phyloP scores from a whole-genome alignment of 2,113 vertebrate species.

The Seriola dumerili region DNA sequence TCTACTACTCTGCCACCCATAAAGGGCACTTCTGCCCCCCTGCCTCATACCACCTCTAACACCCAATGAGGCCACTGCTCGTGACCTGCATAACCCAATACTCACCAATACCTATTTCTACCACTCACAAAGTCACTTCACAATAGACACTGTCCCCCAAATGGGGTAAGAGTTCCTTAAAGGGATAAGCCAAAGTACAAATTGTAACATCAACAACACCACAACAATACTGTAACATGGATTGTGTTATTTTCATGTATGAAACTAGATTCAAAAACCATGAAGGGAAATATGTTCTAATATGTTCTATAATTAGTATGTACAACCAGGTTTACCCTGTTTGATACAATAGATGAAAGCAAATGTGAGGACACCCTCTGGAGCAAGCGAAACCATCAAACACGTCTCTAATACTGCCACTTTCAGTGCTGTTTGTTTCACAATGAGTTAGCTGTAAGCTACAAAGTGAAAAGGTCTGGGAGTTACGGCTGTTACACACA shows the following conservation, averaged over 20 bases:
- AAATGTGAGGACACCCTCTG: neutral
- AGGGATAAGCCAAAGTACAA: neutral
- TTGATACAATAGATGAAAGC: conserved; percentile 32
- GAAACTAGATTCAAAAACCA: conserved; percentile 2
- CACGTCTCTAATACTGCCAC: neutral
- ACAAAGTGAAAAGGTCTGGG: conserved; percentile 1
- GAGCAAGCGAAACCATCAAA: conserved; percentile 18
- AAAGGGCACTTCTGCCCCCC: conserved; percentile 82
- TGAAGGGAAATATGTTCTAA: conserved; percentile 11
- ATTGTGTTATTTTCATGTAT: neutral
- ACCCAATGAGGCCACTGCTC: conserved; percentile 51
- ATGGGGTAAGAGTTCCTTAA: neutral
- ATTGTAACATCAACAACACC: neutral
- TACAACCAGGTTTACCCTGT: neutral
- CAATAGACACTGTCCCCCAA: conserved; percentile 7
- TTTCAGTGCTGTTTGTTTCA: conserved; percentile 34
- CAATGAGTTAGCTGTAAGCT: conserved; percentile 21
- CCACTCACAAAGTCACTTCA: conserved; percentile 19
- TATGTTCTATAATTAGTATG: conserved; percentile 4
- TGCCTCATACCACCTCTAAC: conserved; percentile 74
- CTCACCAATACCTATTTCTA: conserved; percentile 22
- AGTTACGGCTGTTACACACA: neutral
- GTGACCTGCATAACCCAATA: conserved; percentile 29
- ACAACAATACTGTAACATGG: neutral
- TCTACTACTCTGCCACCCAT: conserved; percentile 82